phyloP scores from a whole-genome alignment of 2,888 invertebrate genomes.

The Gryllus longicercus region DNA sequence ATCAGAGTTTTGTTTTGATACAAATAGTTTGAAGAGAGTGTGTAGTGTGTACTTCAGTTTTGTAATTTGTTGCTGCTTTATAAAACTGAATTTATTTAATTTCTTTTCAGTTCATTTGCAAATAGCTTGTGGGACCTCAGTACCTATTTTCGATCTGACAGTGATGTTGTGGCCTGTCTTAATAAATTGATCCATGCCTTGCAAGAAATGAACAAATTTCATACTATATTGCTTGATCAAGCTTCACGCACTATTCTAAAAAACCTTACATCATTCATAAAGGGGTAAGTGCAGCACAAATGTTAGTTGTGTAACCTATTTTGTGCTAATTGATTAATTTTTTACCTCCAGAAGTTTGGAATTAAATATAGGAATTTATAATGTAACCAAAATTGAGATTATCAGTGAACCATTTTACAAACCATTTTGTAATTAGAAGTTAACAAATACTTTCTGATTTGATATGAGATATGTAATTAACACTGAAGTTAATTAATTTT shows the following conservation, averaged over 20 bases:
- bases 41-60: too few relatives aligned
- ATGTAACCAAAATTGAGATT: too few relatives aligned
- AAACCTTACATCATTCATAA: constrained; percentile 84
- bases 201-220: constrained; percentile 91
- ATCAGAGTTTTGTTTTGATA: too few relatives aligned
- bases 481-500: too few relatives aligned
- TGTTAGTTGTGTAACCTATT: not conserved
- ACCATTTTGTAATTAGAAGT: too few relatives aligned
- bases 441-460: too few relatives aligned
- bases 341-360: not conserved
- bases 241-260: constrained; percentile 85
- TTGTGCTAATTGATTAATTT: too few relatives aligned
- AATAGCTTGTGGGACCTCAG: constrained; percentile 89
- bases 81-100: constrained; percentile 30
- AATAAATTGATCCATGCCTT: constrained; percentile 74
- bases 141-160: constrained; percentile 81
- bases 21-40: too few relatives aligned
- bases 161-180: constrained; percentile 73
- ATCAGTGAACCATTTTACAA: too few relatives aligned
- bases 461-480: too few relatives aligned
- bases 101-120: constrained; percentile 65
- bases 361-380: not conserved
- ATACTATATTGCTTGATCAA: constrained; percentile 86
- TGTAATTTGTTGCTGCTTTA: too few relatives aligned
- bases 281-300: constrained; percentile 63